phyloP scores from a whole-genome alignment of 2,888 invertebrate genomes.

The Mesochorus sp. region DNA sequence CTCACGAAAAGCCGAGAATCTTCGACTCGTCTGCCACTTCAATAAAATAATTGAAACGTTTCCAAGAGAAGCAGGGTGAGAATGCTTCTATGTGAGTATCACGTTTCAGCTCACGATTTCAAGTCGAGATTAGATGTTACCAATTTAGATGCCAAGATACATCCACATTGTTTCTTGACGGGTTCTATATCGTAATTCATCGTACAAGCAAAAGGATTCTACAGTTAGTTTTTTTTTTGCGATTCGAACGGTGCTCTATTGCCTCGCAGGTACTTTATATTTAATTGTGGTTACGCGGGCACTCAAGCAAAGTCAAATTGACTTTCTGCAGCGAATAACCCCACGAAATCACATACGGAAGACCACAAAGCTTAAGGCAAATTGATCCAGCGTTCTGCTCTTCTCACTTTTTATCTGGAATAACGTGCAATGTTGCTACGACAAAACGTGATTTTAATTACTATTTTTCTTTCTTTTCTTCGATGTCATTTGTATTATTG shows the following conservation, averaged over 20 bases:
- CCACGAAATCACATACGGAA: background rate
- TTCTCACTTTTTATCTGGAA: too few relatives aligned
- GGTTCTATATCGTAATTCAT: background rate
- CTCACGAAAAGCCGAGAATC: constrained; percentile 22
- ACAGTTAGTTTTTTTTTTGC: background rate
- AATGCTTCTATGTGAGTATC: constrained; percentile 24
- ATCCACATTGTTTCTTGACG: background rate
- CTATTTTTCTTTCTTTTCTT: background rate
- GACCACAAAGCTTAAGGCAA: too few relatives aligned
- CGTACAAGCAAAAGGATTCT: too few relatives aligned
- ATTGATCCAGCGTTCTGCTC: too few relatives aligned
- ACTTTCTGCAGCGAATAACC: too few relatives aligned
- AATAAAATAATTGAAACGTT: constrained; percentile 54
- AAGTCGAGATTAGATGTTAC: constrained; percentile 24
- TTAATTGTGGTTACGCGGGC: too few relatives aligned
- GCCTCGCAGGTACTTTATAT: background rate
- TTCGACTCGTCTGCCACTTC: constrained; percentile 33
- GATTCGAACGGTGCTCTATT: background rate
- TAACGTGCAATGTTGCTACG: too few relatives aligned
- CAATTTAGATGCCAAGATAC: constrained; percentile 25
- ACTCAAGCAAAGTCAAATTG: background rate
- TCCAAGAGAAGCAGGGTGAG: constrained; percentile 28
- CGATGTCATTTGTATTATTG: background rate
- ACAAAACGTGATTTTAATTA: background rate
- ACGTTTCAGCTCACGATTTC: constrained; percentile 41